Percentiles rank a stretch among this genome's conserved stretches.
Conservation (phyloP, 2,113 vertebrate species). For the Ophthalmolycus amberensis region DNA sequence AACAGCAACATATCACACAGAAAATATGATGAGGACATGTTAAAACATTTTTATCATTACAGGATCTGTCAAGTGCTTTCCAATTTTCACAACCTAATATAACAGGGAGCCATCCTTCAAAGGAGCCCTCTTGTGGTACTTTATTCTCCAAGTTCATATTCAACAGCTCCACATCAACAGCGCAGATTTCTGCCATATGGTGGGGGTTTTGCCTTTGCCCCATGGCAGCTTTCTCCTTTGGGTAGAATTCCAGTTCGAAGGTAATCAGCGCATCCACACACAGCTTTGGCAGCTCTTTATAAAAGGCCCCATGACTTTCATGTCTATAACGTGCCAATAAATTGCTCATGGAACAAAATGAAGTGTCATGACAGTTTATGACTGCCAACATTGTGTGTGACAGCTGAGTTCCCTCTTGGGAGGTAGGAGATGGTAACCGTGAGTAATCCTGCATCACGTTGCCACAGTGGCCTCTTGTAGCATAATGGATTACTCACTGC, state of each 20-base stretch:
- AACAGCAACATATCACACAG: too few species aligned
- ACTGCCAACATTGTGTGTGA: constrained; percentile 27
- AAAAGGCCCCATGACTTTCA: constrained; percentile 27
- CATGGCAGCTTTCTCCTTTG: constrained; percentile 28
- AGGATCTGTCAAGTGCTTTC: constrained; percentile 83
- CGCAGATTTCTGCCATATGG: constrained; percentile 54
- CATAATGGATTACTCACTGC: constrained; percentile 1
- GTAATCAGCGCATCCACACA: constrained; percentile 21
- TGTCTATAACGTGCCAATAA: constrained; percentile 25
- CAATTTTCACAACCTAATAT: constrained; percentile 83
- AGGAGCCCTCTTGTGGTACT: constrained; percentile 62
- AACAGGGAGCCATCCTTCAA: constrained; percentile 79
- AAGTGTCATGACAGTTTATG: constrained; percentile 35
- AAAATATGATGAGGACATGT: too few species aligned
- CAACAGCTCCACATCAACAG: constrained; percentile 63
- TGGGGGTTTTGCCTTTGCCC: constrained; percentile 6
- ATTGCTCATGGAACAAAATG: constrained; percentile 34
- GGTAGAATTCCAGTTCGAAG: constrained; percentile 23
- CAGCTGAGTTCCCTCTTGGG: constrained; percentile 37
- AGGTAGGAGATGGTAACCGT: constrained; percentile 7
- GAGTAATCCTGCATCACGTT: constrained; percentile 19
- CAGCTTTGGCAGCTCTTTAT: constrained; percentile 30
- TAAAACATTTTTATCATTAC: too few species aligned
- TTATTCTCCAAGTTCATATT: constrained; percentile 64
- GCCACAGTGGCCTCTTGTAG: constrained; percentile 7